Base-by-base conservation (phyloP, 1,140 invertebrate genomes). In the Caenorhabditis briggsae region DNA sequence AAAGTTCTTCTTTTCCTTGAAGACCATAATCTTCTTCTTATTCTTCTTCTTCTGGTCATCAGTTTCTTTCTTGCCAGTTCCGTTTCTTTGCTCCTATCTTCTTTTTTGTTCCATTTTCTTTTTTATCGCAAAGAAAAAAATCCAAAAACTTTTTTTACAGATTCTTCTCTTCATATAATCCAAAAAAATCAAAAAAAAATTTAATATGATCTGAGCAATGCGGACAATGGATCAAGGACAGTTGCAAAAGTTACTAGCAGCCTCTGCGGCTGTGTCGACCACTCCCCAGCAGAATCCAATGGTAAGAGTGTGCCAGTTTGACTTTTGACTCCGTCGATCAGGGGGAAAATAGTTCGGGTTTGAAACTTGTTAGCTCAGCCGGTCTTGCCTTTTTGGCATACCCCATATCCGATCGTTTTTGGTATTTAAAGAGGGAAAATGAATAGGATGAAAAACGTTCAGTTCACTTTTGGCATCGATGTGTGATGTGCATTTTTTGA, bases 141-240 rank as follows among this genome's bases (percentile, higher is more conserved):
- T 58, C n/a, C n/a, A n/a, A 18, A 11, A 20, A 20, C n/a, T 61
- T 8, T 33, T 20, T 33, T 61, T 25, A 25, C 20, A 61, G 20
- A 20, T 25, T 61, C 59, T 61, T 58, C 56, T 53, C 50, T n/a
- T 20, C n/a, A 58, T n/a, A 58, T 58, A 58, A 53, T 53, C 50
- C 50, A 2, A 53, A 53, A 53, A 53, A 53, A 53, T 16, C 50
- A 53, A 53, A 53, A 20, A 58, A 58, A 74, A 33, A n/a, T 20
- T 25, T 46, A 70, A n/a, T 46, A 70, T 50, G 70, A 78, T 18
- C n/a, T 78, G 70, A 50, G 46, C 70, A 78, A 78, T 78, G 70
- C 46, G 46, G 70, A 50, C 70, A 78, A 78, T 78, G 70, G 70
- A 78, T 78, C 70, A 78, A 78, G 70, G 65, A 74, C 65, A 74